Conservation (phyloP, 2,113 vertebrate genomes). For the Oncorhynchus kisutch region DNA sequence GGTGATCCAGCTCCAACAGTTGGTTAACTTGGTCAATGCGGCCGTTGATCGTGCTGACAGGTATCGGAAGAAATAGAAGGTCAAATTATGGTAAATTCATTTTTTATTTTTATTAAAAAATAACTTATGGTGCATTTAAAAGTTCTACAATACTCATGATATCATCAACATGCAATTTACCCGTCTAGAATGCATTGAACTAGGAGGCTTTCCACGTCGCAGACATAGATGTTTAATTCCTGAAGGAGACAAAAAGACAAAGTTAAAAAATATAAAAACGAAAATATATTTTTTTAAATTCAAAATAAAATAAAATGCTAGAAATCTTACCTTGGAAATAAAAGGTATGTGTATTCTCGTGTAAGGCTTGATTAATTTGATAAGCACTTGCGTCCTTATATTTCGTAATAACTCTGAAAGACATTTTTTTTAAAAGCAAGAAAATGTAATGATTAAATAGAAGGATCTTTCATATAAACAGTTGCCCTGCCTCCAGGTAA, state of each 20-base stretch:
- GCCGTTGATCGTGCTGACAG: conserved; percentile 92
- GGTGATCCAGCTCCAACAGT: conserved; percentile 87
- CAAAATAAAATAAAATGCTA: background rate
- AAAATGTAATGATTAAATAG: background rate
- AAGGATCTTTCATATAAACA: background rate
- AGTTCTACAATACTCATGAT: too few relatives aligned
- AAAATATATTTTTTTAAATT: background rate
- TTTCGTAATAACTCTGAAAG: conserved; percentile 93
- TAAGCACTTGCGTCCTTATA: conserved; percentile 99
- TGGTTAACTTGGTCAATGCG: conserved; percentile 91
- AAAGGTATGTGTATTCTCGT: conserved; percentile 99
- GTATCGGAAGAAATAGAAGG: too few relatives aligned
- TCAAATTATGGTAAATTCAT: background rate
- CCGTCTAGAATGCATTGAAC: conserved; percentile 98
- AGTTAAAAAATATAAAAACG: background rate
- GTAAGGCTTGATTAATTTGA: conserved; percentile 99
- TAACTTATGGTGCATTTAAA: too few relatives aligned
- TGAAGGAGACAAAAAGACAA: conserved; percentile 49
- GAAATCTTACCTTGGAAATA: conserved; percentile 93
- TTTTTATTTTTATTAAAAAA: too few relatives aligned
- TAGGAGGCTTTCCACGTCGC: conserved; percentile 98
- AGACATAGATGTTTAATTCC: conserved; percentile 99
- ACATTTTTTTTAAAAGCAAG: too few relatives aligned
- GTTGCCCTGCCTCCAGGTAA: too few relatives aligned
- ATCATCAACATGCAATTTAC: background rate